Conservation (phyloP, 2,113 vertebrate genomes). For the Gadus chalcogrammus region DNA sequence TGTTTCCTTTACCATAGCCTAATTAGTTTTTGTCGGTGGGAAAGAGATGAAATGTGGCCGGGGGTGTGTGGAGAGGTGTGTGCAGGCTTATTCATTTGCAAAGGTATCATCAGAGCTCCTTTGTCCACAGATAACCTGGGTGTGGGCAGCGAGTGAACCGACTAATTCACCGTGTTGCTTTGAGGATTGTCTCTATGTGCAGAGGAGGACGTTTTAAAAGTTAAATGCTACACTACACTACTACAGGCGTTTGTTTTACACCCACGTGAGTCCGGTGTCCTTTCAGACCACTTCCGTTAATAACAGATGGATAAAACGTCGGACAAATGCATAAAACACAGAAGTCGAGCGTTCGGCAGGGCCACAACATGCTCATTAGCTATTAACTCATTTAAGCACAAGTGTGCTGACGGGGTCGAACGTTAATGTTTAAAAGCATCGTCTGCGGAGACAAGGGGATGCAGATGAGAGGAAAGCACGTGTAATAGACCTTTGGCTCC, state of each 20-base stretch:
- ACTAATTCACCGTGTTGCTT: too few species aligned
- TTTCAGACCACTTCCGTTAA: constrained; percentile 26
- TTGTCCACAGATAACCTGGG: too few species aligned
- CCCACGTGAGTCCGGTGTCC: not conserved
- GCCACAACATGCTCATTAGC: constrained; percentile 37
- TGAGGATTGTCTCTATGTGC: too few species aligned
- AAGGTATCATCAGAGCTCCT: too few species aligned
- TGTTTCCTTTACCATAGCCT: too few species aligned
- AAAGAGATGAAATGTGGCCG: too few species aligned
- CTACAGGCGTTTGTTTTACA: constrained; percentile 2
- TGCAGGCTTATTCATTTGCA: too few species aligned
- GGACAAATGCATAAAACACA: constrained; percentile 11
- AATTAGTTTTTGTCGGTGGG: too few species aligned
- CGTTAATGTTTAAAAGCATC: constrained; percentile 45
- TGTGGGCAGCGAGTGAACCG: too few species aligned
- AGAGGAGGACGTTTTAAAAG: too few species aligned
- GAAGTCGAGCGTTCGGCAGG: constrained; percentile 21
- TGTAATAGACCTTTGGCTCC: constrained; percentile 59
- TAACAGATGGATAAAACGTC: constrained; percentile 21
- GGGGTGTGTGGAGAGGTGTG: too few species aligned
- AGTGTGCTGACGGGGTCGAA: constrained; percentile 39
- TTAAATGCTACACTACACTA: too few species aligned
- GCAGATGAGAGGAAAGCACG: constrained; percentile 55
- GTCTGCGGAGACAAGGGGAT: constrained; percentile 45
- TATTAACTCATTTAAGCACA: constrained; percentile 53